phyloP scores from a whole-genome alignment of 2,888 invertebrate genomes.

The Trissoscelio sp. region DNA sequence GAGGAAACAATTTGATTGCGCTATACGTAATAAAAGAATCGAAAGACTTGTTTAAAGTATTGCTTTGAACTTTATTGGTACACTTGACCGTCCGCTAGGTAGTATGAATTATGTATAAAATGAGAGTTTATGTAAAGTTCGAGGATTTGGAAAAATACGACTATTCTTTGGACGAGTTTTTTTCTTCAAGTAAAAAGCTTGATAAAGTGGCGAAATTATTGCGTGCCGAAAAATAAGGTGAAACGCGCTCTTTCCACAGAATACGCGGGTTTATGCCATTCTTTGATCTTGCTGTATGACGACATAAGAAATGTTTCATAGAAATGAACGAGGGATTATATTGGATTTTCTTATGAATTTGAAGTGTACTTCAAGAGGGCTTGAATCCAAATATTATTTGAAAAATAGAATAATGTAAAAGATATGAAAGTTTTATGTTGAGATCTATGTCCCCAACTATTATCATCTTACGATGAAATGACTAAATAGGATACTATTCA shows the following conservation, averaged over 20 bases:
- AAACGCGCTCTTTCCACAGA: neutral
- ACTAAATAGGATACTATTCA: too few relatives aligned
- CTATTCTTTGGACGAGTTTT: slow-evolving; percentile 18
- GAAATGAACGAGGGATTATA: neutral
- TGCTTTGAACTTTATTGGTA: slow-evolving; percentile 33
- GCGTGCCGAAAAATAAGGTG: slow-evolving; percentile 3
- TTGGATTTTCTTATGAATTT: neutral
- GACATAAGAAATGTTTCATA: slow-evolving; percentile 4
- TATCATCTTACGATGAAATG: too few relatives aligned
- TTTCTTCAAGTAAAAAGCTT: slow-evolving; percentile 21
- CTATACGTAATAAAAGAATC: neutral
- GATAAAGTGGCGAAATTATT: slow-evolving; percentile 32
- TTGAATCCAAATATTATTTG: neutral
- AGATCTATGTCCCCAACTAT: too few relatives aligned
- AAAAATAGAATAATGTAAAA: neutral
- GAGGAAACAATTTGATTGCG: neutral
- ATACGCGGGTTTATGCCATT: neutral
- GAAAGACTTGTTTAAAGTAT: slow-evolving; percentile 13
- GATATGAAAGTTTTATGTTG: too few relatives aligned
- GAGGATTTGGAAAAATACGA: slow-evolving; percentile 18
- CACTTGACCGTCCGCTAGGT: slow-evolving; percentile 23
- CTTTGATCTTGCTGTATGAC: slow-evolving; percentile 7
- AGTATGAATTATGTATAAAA: slow-evolving; percentile 44
- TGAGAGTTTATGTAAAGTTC: slow-evolving; percentile 28
- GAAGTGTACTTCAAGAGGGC: neutral